Evolutionary conservation across 2,888 invertebrate species (phyloP).

Genomic region (Coleophora deauratella): DNA sequence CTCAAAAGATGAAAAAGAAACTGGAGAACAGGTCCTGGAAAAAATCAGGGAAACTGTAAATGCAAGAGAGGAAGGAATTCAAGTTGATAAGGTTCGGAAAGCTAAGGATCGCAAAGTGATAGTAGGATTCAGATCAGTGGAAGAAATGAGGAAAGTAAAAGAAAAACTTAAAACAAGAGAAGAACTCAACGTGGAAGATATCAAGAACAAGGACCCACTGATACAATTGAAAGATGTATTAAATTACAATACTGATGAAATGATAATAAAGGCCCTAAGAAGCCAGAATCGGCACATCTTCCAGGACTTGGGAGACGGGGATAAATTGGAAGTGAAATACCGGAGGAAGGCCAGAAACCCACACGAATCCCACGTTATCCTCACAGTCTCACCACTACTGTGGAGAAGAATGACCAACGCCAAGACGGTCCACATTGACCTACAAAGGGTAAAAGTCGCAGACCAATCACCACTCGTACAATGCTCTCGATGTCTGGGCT

Average conservation of each 20-base stretch:
- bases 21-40: background rate
- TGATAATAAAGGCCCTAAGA: background rate
- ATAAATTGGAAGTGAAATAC: background rate
- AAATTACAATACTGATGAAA: background rate
- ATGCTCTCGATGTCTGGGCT: slow-evolving; percentile 2
- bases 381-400: slow-evolving; percentile 6
- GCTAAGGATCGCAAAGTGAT: slow-evolving; percentile 12
- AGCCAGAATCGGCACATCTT: background rate
- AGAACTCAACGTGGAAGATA: background rate
- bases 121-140: no score
- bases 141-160: slow-evolving; percentile 3
- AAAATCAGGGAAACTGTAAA: background rate
- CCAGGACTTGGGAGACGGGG: background rate
- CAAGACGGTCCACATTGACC: slow-evolving; percentile 13
- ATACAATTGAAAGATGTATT: slow-evolving; percentile 4
- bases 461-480: slow-evolving; percentile 18
- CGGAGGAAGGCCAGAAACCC: background rate
- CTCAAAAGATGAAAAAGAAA: background rate
- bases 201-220: slow-evolving; percentile 9
- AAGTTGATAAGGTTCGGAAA: slow-evolving; percentile 11
- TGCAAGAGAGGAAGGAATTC: slow-evolving; percentile 7
- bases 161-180: background rate
- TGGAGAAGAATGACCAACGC: slow-evolving; percentile 9
- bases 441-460: slow-evolving; percentile 9
- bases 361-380: background rate